Conservation (phyloP, 2,888 invertebrate species). For the Pherbina coryleti region DNA sequence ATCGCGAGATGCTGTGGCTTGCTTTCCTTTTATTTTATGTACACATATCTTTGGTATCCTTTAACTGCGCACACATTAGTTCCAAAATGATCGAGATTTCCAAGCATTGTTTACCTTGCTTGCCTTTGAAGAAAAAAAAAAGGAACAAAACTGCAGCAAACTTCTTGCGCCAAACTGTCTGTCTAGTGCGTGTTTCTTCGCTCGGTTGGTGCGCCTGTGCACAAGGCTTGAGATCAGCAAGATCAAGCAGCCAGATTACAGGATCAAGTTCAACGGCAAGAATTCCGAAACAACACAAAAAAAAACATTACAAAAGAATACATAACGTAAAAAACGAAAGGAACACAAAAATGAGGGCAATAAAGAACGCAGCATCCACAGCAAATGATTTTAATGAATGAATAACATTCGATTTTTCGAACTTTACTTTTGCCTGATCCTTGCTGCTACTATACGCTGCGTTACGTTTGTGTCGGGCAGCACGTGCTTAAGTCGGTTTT, state of each 20-base stretch:
- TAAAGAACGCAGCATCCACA: constrained; percentile 32
- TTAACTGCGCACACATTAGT: neutral
- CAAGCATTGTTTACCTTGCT: neutral
- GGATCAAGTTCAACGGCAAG: constrained; percentile 23
- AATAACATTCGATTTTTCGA: constrained; percentile 31
- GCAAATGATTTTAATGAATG: constrained; percentile 38
- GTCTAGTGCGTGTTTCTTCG: constrained; percentile 31
- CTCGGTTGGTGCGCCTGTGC: neutral
- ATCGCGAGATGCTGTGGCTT: constrained; percentile 38
- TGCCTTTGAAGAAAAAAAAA: neutral
- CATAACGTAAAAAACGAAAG: constrained; percentile 46
- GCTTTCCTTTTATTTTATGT: neutral
- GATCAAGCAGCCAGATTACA: constrained; percentile 36
- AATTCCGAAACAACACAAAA: neutral
- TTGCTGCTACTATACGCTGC: neutral
- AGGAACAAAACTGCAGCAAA: neutral
- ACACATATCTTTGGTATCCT: neutral
- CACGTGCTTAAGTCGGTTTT: constrained; percentile 38
- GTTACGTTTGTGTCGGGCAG: neutral
- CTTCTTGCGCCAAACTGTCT: constrained; percentile 38
- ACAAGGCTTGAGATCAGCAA: constrained; percentile 19
- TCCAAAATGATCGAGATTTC: neutral
- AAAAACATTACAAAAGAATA: constrained; percentile 42
- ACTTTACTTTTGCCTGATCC: neutral
- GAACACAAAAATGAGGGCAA: constrained; percentile 44